A percentile compares a stretch with the other conserved stretches of the same genome.
Evolutionary conservation across 2,888 invertebrate species (phyloP).

Genomic region (Seira musarum): DNA sequence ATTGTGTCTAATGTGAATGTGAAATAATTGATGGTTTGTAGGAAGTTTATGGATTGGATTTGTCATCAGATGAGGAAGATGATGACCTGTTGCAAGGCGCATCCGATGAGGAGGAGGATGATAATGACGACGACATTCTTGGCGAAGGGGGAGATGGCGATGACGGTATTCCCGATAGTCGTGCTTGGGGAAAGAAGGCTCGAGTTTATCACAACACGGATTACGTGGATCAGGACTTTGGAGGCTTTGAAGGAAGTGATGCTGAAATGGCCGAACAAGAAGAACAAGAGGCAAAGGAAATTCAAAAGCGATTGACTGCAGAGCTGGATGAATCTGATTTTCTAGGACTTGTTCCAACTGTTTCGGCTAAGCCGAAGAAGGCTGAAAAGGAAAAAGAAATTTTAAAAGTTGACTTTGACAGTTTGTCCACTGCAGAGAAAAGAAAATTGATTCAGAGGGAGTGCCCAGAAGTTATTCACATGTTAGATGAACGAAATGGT

Average conservation of each 20-base stretch:
- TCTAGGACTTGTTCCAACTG: constrained; percentile 69
- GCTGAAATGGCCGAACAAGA: constrained; percentile 84
- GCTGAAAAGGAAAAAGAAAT: constrained; percentile 75
- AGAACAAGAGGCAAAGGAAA: constrained; percentile 85
- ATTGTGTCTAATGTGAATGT: not conserved
- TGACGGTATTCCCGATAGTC: constrained; percentile 83
- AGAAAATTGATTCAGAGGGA: constrained; percentile 85
- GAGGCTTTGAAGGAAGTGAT: constrained; percentile 78
- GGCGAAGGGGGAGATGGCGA: constrained; percentile 80
- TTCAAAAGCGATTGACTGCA: constrained; percentile 82
- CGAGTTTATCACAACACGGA: constrained; percentile 88
- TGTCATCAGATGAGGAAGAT: constrained; percentile 59
- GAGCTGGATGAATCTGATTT: constrained; percentile 87
- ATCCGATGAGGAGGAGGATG: constrained; percentile 67
- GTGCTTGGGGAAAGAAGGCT: constrained; percentile 91
- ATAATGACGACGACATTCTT: constrained; percentile 78
- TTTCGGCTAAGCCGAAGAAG: constrained; percentile 43
- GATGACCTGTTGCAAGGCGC: constrained; percentile 14
- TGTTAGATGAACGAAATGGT: constrained; percentile 85
- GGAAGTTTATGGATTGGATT: constrained; percentile 53
- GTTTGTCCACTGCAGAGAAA: constrained; percentile 84
- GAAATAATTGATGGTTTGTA: not conserved
- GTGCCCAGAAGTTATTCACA: constrained; percentile 87
- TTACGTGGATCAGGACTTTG: constrained; percentile 90
- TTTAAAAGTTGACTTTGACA: constrained; percentile 84